Percentiles rank a stretch among this genome's conserved stretches.
Evolutionary conservation across 2,113 vertebrate genomes (phyloP).

Genomic region (Takifugu flavidus): DNA sequence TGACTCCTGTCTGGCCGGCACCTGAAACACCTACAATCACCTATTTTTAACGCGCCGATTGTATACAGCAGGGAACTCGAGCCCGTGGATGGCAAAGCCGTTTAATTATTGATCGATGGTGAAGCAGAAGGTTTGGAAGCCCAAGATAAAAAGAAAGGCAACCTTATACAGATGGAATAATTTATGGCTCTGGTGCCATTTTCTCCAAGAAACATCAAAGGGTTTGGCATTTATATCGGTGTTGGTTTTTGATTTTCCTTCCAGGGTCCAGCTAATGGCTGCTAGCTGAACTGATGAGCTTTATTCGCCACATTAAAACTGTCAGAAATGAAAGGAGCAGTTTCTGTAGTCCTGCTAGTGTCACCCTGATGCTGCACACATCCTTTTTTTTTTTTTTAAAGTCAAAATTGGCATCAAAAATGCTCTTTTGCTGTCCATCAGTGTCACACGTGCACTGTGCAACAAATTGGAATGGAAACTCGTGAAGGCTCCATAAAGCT

Average conservation of each 20-base stretch:
- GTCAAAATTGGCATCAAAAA: too few species aligned
- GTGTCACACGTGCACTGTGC: too few species aligned
- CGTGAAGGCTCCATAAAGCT: too few species aligned
- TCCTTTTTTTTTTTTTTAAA: background rate
- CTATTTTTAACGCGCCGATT: constrained; percentile 38
- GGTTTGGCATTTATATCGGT: constrained; percentile 14
- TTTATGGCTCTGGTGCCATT: background rate
- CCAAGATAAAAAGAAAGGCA: constrained; percentile 7
- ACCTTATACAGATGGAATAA: constrained; percentile 7
- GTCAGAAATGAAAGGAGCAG: constrained; percentile 43
- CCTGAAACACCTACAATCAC: constrained; percentile 32
- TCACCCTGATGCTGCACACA: constrained; percentile 15
- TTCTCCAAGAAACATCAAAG: constrained; percentile 5
- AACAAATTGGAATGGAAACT: too few species aligned
- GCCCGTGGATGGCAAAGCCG: constrained; percentile 16
- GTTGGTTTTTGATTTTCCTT: constrained; percentile 26
- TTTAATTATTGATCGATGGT: constrained; percentile 47
- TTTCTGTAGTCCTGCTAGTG: constrained; percentile 8
- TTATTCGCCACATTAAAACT: constrained; percentile 36
- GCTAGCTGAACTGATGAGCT: background rate
- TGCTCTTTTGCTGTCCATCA: too few species aligned
- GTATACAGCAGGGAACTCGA: constrained; percentile 18
- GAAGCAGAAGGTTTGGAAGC: constrained; percentile 6
- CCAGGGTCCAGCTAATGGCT: background rate
- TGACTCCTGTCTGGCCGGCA: constrained; percentile 21